phyloP scores from a whole-genome alignment of 2,888 invertebrate genomes.

The Globia sparganii region DNA sequence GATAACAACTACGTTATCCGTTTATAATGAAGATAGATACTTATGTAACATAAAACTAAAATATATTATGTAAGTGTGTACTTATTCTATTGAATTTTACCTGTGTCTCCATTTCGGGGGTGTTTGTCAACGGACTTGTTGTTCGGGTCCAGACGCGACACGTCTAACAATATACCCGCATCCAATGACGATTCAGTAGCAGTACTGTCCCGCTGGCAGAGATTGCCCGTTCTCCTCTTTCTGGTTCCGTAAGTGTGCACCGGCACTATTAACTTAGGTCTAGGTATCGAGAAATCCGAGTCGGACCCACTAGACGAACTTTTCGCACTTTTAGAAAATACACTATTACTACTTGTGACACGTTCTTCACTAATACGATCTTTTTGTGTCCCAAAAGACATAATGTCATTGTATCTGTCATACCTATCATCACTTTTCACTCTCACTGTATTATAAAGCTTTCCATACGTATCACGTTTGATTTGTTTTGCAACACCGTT shows the following conservation, averaged over 20 bases:
- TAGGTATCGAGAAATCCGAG: conserved; percentile 95
- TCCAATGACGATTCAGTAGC: conserved; percentile 86
- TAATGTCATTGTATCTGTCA: conserved; percentile 86
- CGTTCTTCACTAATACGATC: conserved; percentile 82
- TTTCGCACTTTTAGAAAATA: conserved; percentile 85
- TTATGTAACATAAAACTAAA: conserved; percentile 37
- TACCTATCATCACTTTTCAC: conserved; percentile 89
- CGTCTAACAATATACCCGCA: conserved; percentile 86
- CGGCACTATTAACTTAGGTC: conserved; percentile 96
- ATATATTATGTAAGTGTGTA: conserved; percentile 21
- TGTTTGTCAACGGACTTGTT: conserved; percentile 74
- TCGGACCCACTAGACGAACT: conserved; percentile 90
- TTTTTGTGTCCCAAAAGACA: conserved; percentile 79
- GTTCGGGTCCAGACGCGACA: conserved; percentile 78
- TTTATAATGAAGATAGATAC: conserved; percentile 27
- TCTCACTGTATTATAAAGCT: conserved; percentile 88
- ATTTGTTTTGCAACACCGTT: conserved; percentile 85
- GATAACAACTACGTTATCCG: conserved; percentile 66
- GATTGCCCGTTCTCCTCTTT: conserved; percentile 95
- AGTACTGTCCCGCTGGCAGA: conserved; percentile 88
- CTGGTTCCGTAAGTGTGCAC: conserved; percentile 96
- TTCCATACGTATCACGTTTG: conserved; percentile 87
- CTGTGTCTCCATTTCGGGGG: conserved; percentile 79
- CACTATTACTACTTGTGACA: conserved; percentile 78
- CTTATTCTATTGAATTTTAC: conserved; percentile 70